Conservation (phyloP, 2,888 invertebrate species). For the Mystacides longicornis region DNA sequence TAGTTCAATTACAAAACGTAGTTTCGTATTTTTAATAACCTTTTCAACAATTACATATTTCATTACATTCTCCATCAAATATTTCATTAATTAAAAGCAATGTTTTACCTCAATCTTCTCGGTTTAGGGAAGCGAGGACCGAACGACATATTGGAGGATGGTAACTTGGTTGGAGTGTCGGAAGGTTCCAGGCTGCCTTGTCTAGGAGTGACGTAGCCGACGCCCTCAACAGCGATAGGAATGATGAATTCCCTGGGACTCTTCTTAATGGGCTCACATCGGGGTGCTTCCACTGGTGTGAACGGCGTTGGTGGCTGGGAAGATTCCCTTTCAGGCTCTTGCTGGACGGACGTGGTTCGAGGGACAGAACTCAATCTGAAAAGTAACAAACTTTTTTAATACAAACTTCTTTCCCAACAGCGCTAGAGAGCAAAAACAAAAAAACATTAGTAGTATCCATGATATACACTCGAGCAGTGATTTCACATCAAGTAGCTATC, state of each 20-base stretch:
- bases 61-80: too few relatives aligned
- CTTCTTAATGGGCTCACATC: constrained; percentile 67
- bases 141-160: constrained; percentile 46
- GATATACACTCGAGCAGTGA: too few relatives aligned
- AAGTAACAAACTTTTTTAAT: not conserved
- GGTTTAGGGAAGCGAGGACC: constrained; percentile 46
- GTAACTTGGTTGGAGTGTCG: constrained; percentile 52
- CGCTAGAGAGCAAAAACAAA: too few relatives aligned
- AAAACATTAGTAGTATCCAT: too few relatives aligned
- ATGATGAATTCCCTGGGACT: constrained; percentile 87
- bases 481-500: too few relatives aligned
- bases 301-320: constrained; percentile 56
- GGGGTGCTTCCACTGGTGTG: constrained; percentile 42
- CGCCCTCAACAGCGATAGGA: constrained; percentile 88
- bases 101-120: constrained; percentile 56
- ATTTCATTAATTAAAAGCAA: not conserved
- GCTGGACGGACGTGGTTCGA: constrained; percentile 19
- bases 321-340: constrained; percentile 30
- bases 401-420: too few relatives aligned
- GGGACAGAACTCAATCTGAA: constrained; percentile 20
- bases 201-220: constrained; percentile 72
- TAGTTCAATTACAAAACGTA: too few relatives aligned
- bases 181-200: constrained; percentile 68
- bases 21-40: too few relatives aligned
- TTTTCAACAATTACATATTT: too few relatives aligned